Evolutionary conservation across 1,140 invertebrate species (phyloP), one percentile per base, ranked within the genome.

Genomic region (Drosophila funebris): DNA sequence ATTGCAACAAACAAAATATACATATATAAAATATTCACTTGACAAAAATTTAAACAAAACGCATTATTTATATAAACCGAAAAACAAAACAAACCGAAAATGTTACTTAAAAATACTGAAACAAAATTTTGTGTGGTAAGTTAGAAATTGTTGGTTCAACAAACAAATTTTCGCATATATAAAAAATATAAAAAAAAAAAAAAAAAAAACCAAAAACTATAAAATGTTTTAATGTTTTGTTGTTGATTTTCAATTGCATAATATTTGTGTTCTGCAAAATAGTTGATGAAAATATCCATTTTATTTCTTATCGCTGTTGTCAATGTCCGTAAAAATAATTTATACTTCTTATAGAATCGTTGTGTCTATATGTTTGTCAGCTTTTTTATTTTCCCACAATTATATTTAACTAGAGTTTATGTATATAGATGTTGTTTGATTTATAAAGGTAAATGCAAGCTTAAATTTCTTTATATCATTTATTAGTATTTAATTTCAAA

Each of bases 91-190:
- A 53, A 70, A 73, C 33, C 61, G 75, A 82, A 80, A 78, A 85
- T 69, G 67, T 79, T 80, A 87, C 70, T 80, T 66, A 77, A 78
- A 76, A 66, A 76, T 87, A 85, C 77, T 79, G 82, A 87, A 77
- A 81, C 76, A 68, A 78, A 90, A 90, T 90, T 91, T 91, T 91
- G 90, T 91, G 90, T 91, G 90, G 90, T 91, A 91, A 91, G 90
- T 91, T 91, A 85, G 73, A 78, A 88, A 87, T 81, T 90, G 82
- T 90, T 91, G 79, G 74, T 89, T 89, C 67, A 81, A 72, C 57
- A 61, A 88, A 78, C 44, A 56, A 74, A 70, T 69, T 60, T 71
- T 70, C 58, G 66, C 48, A 56, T 76, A 58, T 73, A 48, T 31
- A 48, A 69, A 80, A 79, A 75, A 43, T 41, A 60, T 50, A 61